Evolutionary conservation across 1,140 invertebrate species (phyloP), one percentile per base, ranked within the genome.

Genomic region (Pseudomyrmex sp.): DNA sequence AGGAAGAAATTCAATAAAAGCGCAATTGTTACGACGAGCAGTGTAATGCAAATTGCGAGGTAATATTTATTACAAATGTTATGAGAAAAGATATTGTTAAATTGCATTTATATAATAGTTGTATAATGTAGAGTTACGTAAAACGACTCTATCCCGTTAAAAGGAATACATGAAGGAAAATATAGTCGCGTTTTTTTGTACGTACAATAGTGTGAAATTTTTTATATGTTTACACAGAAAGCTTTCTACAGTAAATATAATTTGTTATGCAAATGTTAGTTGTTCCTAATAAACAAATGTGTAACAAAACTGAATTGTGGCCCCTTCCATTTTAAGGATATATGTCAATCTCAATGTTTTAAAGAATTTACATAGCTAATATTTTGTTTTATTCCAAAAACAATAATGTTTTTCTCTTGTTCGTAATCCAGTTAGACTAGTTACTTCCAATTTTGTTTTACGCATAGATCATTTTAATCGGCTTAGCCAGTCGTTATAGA

Each of bases 401-500:
- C 48, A 52, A 79, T 79, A 79, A 80, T 70, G 54, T 70, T 59
- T 46, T 59, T 20, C 35, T 58, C 68, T 79, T 52, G 44, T 70
- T 79, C 3, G 35, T 66, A 48, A 35, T 18, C 4, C 20, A 50
- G 20, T 58, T n/a, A 35, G n/a, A 62, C 23, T 62, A 63, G 54
- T 48, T 48, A 48, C 10, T 35, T 35, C 12, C 66, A 69, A 69
- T 69, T 61, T 80, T 66, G 5, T 80, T 61, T 23, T 9, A 59
- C 76, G 66, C 20, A 10, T n/a, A 59, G 44, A 70, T 80, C 44
- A 44, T 12, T 70, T 70, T 72, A 80, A 80, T 80, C 76, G 76
- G 76, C 76, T 72, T 80, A 80, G 54, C 65, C 74, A 56, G 59
- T 80, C 46, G 44, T 35, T 80, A 18, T 18, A 58, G 54, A 72